Evolutionary conservation across 2,888 invertebrate species (phyloP), one percentile per base, ranked within the genome.

Genomic region (Drosophila putrida): DNA sequence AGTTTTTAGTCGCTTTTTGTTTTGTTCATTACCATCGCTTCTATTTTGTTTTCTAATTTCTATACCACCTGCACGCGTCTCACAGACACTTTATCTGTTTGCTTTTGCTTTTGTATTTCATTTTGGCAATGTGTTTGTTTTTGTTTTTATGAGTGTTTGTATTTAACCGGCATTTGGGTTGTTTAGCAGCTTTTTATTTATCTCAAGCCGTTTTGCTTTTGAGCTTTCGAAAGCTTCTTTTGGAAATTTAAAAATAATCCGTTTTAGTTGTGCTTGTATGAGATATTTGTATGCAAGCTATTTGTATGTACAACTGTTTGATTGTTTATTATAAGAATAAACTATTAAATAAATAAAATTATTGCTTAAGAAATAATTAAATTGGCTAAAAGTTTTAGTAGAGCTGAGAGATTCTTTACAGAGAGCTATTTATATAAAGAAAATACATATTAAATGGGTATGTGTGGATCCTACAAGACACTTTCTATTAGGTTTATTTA

Each of bases 21-120:
- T 64, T 36, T 73, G 68, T 35, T 47, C 20, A 31, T 47, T 47
- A n/a, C 53, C 33, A 13, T 9, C 27, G 60, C 1, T 33, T 68
- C 25, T 75, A 28, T 77, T 75, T 66, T 74, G 77, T 54, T 68
- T 59, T 15, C 6, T 9, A 20, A 28, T 1, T 53, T 13, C 43
- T 51, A 47, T 60, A 46, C 35, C 11, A 0, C 0, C 39, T 28
- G 6, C 60, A 46, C 71, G 71, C 41, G 1, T 33, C 10, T 20
- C 28, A 15, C 8, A 8, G 0, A 39, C 4, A 31, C 20, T 58
- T 39, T 6, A 20, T 25, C 6, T 31, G 8, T 46, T 15, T 35
- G 25, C n/a, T 44, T 50, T 51, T 28, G 8, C 38, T 38, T 41
- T 46, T 43, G n/a, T 53, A 8, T 35, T 43, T 38, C 35, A 13